Base-by-base conservation (phyloP, 2,888 invertebrate genomes). In the Gasteruption jaculator region DNA sequence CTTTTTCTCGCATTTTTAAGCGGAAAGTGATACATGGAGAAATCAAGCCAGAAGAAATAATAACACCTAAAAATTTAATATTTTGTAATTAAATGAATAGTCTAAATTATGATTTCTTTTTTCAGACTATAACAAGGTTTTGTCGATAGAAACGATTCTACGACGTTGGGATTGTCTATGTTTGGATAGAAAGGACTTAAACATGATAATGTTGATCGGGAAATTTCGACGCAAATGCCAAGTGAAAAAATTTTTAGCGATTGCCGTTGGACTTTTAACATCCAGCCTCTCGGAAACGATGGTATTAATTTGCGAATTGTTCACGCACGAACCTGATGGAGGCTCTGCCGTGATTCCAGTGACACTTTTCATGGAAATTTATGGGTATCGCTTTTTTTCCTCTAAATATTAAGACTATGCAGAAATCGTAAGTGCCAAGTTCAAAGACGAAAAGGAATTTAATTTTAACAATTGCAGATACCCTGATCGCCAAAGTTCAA, bases 281-380 rank as follows among this genome's bases (percentile, higher is more conserved):
- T 80, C 88, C 82, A 82, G 79, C 56, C 73, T 89, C 11, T 82
- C 83, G 3, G 81, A 85, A 60, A 85, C 89, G 1, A 86, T 91
- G 86, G 80, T 82, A 30, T 74, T 85, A 48, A 74, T 90, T 14
- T 91, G 91, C 65, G 88, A 91, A 63, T 76, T 88, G 0, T 72
- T 90, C 37, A 88, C 89, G 0, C 82, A 85, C 48, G 90, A 91
- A 59, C 85, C 89, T 0, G 90, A 90, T 43, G 91, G 91, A 1
- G 89, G 88, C 0, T 82, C 85, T 0, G 82, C 87, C 0, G 81
- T 84, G 54, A 82, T 91, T 27, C 79, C 85, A 0, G 68, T 81
- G 3, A 71, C 77, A 18, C 74, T 79, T 20, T 86, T 87, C 57
- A 68, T 80, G 34, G 72, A 72, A 24, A 75, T 83, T 45, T 70